These are phyloP conservation scores for Pseudopodoces humilis DNA, from an alignment of 2,113 vertebrate species.

Conservation along the genomic window DNA sequence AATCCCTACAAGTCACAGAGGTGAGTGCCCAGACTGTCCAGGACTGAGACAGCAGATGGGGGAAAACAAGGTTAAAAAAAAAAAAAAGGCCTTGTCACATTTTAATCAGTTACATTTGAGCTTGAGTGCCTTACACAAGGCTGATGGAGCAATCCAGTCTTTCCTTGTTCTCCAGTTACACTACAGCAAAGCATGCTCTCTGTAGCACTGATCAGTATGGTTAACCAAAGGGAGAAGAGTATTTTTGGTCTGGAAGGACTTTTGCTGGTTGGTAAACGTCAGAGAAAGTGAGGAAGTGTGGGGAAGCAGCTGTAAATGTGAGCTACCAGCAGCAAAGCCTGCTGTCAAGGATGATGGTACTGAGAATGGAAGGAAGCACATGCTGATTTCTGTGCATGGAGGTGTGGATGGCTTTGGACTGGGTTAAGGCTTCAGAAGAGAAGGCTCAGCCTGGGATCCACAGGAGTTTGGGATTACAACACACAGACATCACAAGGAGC, in stretches of 20 bases:
- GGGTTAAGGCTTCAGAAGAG: not conserved
- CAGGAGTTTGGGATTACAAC: not conserved
- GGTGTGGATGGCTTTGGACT: not conserved
- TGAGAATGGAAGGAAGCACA: not conserved
- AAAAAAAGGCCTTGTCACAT: not conserved
- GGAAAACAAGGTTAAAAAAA: not conserved
- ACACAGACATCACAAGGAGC: not conserved
- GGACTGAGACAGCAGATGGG: not conserved
- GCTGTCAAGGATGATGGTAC: not conserved
- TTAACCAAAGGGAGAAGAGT: not conserved
- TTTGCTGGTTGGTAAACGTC: not conserved
- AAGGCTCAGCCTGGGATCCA: not conserved
- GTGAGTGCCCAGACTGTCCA: not conserved
- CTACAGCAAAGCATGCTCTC: not conserved
- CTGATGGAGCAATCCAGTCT: not conserved
- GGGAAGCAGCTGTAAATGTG: not conserved
- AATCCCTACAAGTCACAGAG: not conserved
- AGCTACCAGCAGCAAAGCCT: not conserved
- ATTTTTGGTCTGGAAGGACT: not conserved
- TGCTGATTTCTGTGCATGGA: not conserved
- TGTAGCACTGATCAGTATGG: not conserved
- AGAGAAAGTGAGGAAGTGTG: not conserved
- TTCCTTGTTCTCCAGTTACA: not conserved
- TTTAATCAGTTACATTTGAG: not conserved
- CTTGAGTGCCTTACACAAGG: not conserved